These are phyloP conservation scores for Drosophila nasuta DNA, from an alignment of 1,140 invertebrate species.

Conservation along the genomic window DNA sequence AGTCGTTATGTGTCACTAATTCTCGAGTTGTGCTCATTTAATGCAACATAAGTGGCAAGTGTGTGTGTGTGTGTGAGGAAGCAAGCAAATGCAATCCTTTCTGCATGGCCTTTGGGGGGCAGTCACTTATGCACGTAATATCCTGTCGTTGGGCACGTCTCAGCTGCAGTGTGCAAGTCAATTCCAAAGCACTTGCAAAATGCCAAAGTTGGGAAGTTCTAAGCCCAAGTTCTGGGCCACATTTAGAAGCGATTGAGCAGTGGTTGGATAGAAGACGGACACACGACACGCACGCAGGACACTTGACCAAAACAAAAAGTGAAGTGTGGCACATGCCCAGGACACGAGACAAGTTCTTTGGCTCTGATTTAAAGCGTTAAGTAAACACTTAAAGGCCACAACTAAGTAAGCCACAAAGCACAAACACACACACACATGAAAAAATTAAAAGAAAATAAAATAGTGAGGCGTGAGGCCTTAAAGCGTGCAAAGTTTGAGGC, in stretches of 20 bases:
- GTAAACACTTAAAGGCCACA: conserved; percentile 30
- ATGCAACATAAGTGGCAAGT: neutral
- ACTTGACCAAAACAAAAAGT: conserved; percentile 50
- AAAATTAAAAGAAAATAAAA: conserved; percentile 5
- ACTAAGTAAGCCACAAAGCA: conserved; percentile 16
- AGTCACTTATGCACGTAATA: conserved; percentile 66
- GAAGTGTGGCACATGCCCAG: conserved; percentile 13
- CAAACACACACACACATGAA: neutral
- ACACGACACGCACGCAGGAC: conserved; percentile 62
- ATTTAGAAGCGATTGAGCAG: conserved; percentile 60
- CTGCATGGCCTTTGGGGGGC: neutral
- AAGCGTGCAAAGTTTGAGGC: neutral
- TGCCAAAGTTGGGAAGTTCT: conserved; percentile 21
- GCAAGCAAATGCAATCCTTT: conserved; percentile 9
- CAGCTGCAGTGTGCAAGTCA: conserved; percentile 44
- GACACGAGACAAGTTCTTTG: conserved; percentile 21
- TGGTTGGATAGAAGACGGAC: conserved; percentile 16
- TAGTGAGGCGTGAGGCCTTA: neutral
- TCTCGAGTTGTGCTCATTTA: conserved; percentile 15
- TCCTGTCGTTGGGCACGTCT: conserved; percentile 63
- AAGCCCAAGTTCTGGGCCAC: conserved; percentile 43
- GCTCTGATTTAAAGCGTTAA: conserved; percentile 31
- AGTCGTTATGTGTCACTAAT: conserved; percentile 3
- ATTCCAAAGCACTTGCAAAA: conserved; percentile 53
- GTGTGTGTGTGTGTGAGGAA: neutral